Percentiles rank a stretch among this genome's conserved stretches.
These are phyloP conservation scores for Hystrix cristata DNA, from an alignment of 2,113 vertebrate species.

Conservation along the genomic window DNA sequence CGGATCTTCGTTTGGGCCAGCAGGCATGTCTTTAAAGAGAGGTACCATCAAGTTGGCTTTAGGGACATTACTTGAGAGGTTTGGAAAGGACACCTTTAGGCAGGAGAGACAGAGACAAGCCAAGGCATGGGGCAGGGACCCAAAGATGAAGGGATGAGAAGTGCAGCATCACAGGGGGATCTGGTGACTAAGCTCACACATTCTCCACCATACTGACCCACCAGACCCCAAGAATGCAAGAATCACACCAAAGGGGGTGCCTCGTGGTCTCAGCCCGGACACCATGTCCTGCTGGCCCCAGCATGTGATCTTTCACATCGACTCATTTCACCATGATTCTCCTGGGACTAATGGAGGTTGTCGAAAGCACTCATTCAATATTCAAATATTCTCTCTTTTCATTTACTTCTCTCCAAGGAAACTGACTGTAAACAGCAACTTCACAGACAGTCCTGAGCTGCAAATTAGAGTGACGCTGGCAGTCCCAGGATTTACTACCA, in stretches of 20 bases:
- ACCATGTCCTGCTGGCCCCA: neutral
- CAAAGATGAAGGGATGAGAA: neutral
- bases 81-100: neutral
- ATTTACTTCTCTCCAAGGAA: slow-evolving; percentile 73
- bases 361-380: neutral
- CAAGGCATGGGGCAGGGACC: neutral
- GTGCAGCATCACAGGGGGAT: accelerated
- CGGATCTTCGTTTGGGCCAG: neutral
- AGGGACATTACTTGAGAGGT: neutral
- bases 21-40: neutral
- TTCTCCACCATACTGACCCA: neutral
- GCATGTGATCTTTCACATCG: neutral
- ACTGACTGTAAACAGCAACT: slow-evolving; percentile 77
- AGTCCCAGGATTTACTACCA: slow-evolving; percentile 80
- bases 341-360: neutral
- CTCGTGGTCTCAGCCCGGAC: neutral
- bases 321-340: neutral
- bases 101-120: neutral
- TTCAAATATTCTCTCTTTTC: slow-evolving; percentile 70
- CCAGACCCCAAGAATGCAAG: neutral
- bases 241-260: too few relatives aligned
- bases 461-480: slow-evolving; percentile 75
- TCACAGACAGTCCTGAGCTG: slow-evolving; percentile 72
- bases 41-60: neutral
- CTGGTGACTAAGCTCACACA: neutral